A percentile compares a stretch with the other conserved stretches of the same genome.
Conservation (phyloP, 1,140 invertebrate species). For the Drosophila navojoa region DNA sequence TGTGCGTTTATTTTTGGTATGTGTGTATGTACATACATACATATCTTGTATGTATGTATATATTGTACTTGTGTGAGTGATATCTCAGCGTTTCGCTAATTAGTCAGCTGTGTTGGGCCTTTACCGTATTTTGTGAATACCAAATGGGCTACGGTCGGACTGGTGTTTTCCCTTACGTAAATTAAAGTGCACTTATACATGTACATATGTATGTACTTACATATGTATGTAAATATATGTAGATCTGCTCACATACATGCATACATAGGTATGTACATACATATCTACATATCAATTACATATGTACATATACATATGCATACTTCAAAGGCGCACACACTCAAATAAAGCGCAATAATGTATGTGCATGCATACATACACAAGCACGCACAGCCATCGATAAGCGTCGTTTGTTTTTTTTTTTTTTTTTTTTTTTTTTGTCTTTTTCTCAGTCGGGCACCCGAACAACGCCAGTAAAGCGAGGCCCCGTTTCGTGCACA, state of each 20-base stretch:
- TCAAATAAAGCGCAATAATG: neutral
- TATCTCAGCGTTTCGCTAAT: conserved; percentile 53
- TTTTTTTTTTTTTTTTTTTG: conserved; percentile 6
- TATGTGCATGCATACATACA: conserved; percentile 1
- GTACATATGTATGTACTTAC: neutral
- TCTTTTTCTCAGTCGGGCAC: conserved; percentile 37
- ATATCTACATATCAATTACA: neutral
- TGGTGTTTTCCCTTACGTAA: conserved; percentile 16
- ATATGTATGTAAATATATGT: conserved; percentile 2
- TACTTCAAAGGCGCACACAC: too few relatives aligned
- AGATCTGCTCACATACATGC: too few relatives aligned
- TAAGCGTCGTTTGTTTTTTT: conserved; percentile 43
- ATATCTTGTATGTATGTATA: neutral
- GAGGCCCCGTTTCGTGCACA: conserved; percentile 71
- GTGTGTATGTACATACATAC: too few relatives aligned
- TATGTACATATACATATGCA: neutral
- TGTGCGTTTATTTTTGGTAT: conserved; percentile 1
- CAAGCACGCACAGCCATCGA: conserved; percentile 55
- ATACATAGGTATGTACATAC: conserved; percentile 1
- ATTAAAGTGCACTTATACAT: conserved; percentile 1
- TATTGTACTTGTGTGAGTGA: neutral
- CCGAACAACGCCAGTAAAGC: conserved; percentile 31
- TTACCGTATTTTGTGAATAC: conserved; percentile 40
- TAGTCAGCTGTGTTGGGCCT: conserved; percentile 59
- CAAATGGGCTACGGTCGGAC: conserved; percentile 2